Evolutionary conservation across 2,888 invertebrate genomes (phyloP).

Genomic region (Dolichopus griseipennis): DNA sequence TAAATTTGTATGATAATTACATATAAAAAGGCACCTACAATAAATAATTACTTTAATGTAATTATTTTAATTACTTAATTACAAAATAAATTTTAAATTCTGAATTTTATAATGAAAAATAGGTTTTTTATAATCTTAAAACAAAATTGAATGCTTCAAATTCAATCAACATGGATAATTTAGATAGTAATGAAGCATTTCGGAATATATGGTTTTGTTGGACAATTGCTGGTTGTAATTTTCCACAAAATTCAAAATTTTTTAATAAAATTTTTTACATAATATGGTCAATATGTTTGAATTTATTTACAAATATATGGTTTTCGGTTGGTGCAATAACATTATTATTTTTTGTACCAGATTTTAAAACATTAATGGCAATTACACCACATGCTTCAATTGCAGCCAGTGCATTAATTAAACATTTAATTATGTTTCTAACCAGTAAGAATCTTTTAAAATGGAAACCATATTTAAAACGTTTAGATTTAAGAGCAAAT

Average conservation of each 20-base stretch:
- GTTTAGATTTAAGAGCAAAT: no score
- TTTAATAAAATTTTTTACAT: background rate
- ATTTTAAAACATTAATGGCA: background rate
- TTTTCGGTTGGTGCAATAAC: background rate
- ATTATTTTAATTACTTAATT: no score
- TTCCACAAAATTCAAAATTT: background rate
- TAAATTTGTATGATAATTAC: no score
- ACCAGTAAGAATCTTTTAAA: no score
- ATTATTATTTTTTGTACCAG: background rate
- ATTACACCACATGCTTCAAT: background rate
- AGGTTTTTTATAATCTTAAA: no score
- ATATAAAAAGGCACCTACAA: no score
- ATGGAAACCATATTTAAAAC: no score
- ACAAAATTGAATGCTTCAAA: no score
- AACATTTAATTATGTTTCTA: no score
- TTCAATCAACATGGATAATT: background rate
- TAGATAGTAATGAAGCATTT: background rate
- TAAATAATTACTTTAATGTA: no score
- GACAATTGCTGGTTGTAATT: background rate
- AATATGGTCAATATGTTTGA: background rate
- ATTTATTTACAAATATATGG: background rate
- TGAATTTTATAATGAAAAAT: no score
- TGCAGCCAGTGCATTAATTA: background rate
- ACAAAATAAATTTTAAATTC: no score
- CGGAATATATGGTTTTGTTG: background rate